A percentile compares a stretch with the other conserved stretches of the same genome.
Evolutionary conservation across 2,888 invertebrate species (phyloP).

Genomic region (Zele albiditarsus): DNA sequence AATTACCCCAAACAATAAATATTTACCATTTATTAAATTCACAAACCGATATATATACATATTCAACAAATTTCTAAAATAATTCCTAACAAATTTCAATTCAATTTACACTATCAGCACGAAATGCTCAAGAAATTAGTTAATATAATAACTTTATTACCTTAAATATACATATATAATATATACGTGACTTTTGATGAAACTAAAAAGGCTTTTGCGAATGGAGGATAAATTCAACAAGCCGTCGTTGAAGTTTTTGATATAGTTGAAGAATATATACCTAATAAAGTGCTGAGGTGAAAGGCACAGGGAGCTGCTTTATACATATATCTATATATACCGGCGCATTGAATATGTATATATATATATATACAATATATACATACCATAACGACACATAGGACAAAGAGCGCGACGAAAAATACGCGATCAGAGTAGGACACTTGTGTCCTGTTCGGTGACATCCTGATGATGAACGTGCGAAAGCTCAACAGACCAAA

Average conservation of each 20-base stretch:
- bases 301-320: background rate
- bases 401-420: background rate
- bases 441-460: background rate
- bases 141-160: background rate
- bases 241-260: constrained; percentile 1
- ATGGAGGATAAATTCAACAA: background rate
- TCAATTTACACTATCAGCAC: background rate
- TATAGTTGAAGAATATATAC: background rate
- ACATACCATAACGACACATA: background rate
- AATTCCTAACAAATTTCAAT: background rate
- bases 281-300: background rate
- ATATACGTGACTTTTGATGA: background rate
- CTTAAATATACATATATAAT: background rate
- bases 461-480: background rate
- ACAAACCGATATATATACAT: background rate
- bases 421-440: background rate
- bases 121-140: background rate
- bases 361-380: background rate
- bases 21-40: too few relatives aligned
- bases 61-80: background rate
- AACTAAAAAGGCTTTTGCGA: background rate
- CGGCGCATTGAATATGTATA: too few relatives aligned
- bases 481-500: background rate
- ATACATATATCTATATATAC: background rate
- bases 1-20: too few relatives aligned